phyloP scores from a whole-genome alignment of 2,888 invertebrate genomes.

The Nineta flava region DNA sequence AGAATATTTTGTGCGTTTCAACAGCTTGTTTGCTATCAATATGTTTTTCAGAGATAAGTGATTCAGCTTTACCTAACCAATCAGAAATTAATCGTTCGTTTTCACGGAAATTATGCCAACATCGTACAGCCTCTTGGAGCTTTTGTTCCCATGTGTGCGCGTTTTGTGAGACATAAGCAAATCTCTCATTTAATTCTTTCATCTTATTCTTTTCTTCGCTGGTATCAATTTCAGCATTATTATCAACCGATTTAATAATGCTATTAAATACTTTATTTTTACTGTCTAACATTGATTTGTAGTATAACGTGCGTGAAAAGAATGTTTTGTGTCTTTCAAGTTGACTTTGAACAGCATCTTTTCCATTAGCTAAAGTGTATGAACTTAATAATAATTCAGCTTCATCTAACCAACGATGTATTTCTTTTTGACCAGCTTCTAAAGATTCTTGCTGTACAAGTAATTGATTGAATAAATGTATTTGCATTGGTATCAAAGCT shows the following conservation, averaged over 20 bases:
- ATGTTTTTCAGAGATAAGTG: constrained; percentile 60
- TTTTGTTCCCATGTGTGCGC: constrained; percentile 64
- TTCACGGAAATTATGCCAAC: constrained; percentile 72
- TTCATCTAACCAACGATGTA: constrained; percentile 70
- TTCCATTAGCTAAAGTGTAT: constrained; percentile 41
- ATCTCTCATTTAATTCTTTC: constrained; percentile 68
- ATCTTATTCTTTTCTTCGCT: constrained; percentile 53
- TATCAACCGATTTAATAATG: constrained; percentile 62
- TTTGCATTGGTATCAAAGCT: constrained; percentile 64
- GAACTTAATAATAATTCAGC: constrained; percentile 59
- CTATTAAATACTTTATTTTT: constrained; percentile 87
- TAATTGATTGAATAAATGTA: constrained; percentile 69
- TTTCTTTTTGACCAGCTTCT: constrained; percentile 74
- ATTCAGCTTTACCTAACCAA: constrained; percentile 76
- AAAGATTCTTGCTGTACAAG: constrained; percentile 79
- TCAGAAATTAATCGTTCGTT: constrained; percentile 66
- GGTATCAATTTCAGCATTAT: constrained; percentile 59
- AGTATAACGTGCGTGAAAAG: constrained; percentile 78
- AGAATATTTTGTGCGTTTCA: constrained; percentile 74
- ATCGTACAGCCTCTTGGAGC: constrained; percentile 59
- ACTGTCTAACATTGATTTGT: constrained; percentile 86
- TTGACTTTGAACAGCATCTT: constrained; percentile 56
- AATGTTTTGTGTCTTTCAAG: constrained; percentile 71
- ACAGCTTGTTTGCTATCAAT: constrained; percentile 66
- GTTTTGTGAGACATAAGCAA: constrained; percentile 58